Percentiles rank a stretch among this genome's conserved stretches.
phyloP scores from a whole-genome alignment of 2,888 invertebrate genomes.

The Drosophila mulleri region DNA sequence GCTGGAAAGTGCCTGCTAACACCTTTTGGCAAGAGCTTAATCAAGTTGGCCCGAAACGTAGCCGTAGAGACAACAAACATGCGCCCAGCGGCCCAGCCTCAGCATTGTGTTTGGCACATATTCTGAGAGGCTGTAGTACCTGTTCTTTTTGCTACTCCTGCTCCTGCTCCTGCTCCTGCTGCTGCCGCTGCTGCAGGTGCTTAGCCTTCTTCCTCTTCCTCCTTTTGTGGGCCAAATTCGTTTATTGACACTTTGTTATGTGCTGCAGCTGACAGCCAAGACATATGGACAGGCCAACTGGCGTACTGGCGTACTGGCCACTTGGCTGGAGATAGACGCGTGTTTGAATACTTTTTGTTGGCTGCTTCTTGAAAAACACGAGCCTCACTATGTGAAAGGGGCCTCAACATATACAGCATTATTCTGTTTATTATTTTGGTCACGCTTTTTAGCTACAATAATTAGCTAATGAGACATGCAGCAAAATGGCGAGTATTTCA shows the following conservation, averaged over 20 bases:
- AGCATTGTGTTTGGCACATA: slow-evolving; percentile 18
- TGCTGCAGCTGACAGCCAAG: slow-evolving; percentile 69
- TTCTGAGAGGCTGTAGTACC: slow-evolving; percentile 25
- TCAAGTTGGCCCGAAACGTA: slow-evolving; percentile 49
- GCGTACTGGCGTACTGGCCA: slow-evolving; percentile 16
- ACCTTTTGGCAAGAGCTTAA: slow-evolving; percentile 61
- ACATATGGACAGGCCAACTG: slow-evolving; percentile 39
- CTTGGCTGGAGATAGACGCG: slow-evolving; percentile 24
- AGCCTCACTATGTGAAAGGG: not conserved
- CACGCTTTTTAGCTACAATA: too few relatives aligned
- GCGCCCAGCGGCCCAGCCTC: not conserved
- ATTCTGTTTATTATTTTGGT: too few relatives aligned
- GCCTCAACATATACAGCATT: too few relatives aligned
- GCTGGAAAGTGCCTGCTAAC: slow-evolving; percentile 26
- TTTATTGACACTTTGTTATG: slow-evolving; percentile 78
- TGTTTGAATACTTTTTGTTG: not conserved
- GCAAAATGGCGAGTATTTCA: too few relatives aligned
- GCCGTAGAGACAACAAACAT: slow-evolving; percentile 42
- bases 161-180: slow-evolving; percentile 2
- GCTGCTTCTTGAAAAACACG: not conserved
- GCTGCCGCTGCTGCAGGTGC: not conserved
- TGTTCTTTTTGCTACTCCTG: slow-evolving; percentile 15
- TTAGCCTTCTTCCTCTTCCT: slow-evolving; percentile 1
- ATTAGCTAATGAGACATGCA: too few relatives aligned
- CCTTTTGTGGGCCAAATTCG: slow-evolving; percentile 56